These are phyloP conservation scores for Orthonyx spaldingii DNA, from an alignment of 2,113 vertebrate genomes.

Conservation along the genomic window DNA sequence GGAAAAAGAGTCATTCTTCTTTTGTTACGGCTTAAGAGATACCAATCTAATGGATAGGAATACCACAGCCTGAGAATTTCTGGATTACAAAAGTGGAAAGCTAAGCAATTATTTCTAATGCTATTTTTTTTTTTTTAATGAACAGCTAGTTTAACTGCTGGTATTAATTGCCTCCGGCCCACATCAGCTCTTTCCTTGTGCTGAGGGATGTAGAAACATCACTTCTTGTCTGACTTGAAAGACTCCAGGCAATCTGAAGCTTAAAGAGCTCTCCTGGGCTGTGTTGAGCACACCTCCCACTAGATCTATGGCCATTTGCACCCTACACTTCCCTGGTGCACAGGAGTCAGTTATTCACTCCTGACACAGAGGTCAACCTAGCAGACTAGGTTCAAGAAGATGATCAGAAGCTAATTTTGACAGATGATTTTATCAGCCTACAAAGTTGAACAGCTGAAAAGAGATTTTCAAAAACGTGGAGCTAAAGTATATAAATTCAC, in stretches of 20 bases:
- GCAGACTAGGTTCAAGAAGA: background rate
- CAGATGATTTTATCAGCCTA: background rate
- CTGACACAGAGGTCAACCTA: background rate
- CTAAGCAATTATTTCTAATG: background rate
- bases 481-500: background rate
- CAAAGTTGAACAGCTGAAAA: background rate
- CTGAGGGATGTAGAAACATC: background rate
- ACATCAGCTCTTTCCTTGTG: background rate
- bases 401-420: background rate
- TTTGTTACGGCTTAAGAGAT: background rate
- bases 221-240: background rate
- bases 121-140: background rate
- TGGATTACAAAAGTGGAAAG: background rate
- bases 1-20: background rate
- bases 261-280: background rate
- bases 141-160: background rate
- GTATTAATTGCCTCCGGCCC: background rate
- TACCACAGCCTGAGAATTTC: background rate
- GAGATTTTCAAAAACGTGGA: background rate
- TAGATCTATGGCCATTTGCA: background rate
- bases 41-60: background rate
- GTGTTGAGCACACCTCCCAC: background rate
- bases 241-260: background rate
- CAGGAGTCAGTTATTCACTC: background rate
- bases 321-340: background rate